Percentiles rank a stretch among this genome's conserved stretches.
Evolutionary conservation across 2,113 vertebrate species (phyloP).

Genomic region (Nymphicus hollandicus): DNA sequence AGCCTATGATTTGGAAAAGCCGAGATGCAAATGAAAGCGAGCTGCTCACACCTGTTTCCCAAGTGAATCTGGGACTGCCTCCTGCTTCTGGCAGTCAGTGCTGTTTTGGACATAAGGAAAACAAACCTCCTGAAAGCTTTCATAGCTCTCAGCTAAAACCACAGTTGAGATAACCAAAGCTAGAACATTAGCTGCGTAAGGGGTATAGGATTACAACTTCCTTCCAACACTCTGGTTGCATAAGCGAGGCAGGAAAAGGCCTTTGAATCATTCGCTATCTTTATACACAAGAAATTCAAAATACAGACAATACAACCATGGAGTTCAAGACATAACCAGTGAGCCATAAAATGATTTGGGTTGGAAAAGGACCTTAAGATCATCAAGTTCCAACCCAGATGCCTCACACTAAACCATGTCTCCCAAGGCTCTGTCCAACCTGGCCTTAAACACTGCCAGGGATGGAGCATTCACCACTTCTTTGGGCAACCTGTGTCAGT

Average conservation of each 20-base stretch:
- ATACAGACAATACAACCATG: background rate
- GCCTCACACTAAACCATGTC: background rate
- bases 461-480: background rate
- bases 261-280: background rate
- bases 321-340: background rate
- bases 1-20: background rate
- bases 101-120: background rate
- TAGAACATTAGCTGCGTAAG: background rate
- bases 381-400: background rate
- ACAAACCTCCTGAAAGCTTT: background rate
- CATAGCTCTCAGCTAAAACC: background rate
- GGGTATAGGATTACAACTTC: background rate
- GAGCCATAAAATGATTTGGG: background rate
- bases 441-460: background rate
- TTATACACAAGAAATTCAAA: background rate
- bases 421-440: background rate
- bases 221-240: background rate
- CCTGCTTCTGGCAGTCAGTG: background rate
- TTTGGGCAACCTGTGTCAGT: background rate
- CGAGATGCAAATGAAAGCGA: background rate
- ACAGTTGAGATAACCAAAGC: background rate
- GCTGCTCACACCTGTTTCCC: background rate
- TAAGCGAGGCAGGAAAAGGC: background rate
- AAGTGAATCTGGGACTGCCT: background rate
- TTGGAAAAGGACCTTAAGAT: background rate